Percentiles rank a stretch among this genome's conserved stretches.
Evolutionary conservation across 1,140 invertebrate species (phyloP).

Genomic region (Chrysomallon squamiferum): DNA sequence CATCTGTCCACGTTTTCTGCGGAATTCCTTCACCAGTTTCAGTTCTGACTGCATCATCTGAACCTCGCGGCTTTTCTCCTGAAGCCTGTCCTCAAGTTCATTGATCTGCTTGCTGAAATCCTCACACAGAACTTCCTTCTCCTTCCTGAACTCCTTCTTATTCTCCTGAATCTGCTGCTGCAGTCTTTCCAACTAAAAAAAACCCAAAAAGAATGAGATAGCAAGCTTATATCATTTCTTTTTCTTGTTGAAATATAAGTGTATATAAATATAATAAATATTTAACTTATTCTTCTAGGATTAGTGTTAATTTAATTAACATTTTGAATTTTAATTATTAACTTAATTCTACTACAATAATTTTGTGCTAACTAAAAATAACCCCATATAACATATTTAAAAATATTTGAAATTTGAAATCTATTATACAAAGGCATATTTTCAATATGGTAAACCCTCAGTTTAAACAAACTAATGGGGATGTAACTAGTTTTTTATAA

Average conservation of each 20-base stretch:
- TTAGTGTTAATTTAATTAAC: too few relatives aligned
- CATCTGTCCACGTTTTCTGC: constrained; percentile 60
- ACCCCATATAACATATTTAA: too few relatives aligned
- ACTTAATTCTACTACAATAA: too few relatives aligned
- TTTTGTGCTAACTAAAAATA: too few relatives aligned
- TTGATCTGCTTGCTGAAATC: constrained; percentile 60
- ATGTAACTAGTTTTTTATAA: too few relatives aligned
- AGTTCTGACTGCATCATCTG: constrained; percentile 60
- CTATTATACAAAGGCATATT: too few relatives aligned
- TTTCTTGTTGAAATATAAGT: not conserved
- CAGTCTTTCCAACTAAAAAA: constrained; percentile 51
- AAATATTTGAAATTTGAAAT: too few relatives aligned
- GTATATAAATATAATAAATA: not conserved
- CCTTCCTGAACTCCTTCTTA: constrained; percentile 53
- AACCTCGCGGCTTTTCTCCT: constrained; percentile 54
- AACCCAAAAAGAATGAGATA: not conserved
- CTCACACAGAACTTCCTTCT: constrained; percentile 58
- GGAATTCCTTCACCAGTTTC: constrained; percentile 62
- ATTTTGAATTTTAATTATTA: too few relatives aligned
- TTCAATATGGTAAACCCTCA: too few relatives aligned
- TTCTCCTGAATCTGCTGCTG: constrained; percentile 50
- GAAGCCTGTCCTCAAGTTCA: constrained; percentile 55
- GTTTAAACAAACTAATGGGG: too few relatives aligned
- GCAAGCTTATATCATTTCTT: not conserved
- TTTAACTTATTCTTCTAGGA: not conserved